Conservation (phyloP, 1,140 invertebrate genomes). For the Calliopsis andreniformis region DNA sequence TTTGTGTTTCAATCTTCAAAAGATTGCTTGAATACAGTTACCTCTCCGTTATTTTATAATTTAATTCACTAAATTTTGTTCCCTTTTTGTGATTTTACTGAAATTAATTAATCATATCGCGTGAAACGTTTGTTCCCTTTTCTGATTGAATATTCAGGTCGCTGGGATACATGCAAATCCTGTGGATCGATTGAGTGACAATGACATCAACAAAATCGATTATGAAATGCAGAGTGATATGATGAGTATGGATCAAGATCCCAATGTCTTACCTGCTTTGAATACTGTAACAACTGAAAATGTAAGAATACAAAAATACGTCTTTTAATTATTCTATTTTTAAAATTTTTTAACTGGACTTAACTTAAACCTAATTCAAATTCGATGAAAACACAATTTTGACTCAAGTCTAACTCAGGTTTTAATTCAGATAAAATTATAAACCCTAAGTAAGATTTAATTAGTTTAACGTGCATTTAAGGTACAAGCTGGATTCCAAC, state of each 20-base stretch:
- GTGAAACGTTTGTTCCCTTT: background rate
- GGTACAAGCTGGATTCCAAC: too few species aligned
- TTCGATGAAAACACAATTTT: too few species aligned
- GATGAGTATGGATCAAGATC: background rate
- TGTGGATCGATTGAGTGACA: background rate
- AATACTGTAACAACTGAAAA: background rate
- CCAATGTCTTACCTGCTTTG: background rate
- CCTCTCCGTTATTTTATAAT: too few species aligned
- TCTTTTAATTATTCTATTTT: background rate
- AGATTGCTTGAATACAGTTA: too few species aligned
- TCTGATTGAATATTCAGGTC: background rate
- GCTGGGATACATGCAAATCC: slow-evolving; percentile 12
- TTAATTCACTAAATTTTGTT: too few species aligned
- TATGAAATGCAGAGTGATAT: background rate
- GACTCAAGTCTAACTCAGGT: too few species aligned
- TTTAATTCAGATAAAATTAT: too few species aligned
- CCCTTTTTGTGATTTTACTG: background rate
- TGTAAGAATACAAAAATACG: background rate
- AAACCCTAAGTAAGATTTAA: too few species aligned
- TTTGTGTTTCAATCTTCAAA: too few species aligned
- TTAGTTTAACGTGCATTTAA: too few species aligned
- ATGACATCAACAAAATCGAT: slow-evolving; percentile 56
- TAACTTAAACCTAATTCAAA: background rate
- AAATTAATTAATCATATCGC: too few species aligned
- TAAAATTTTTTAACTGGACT: background rate